These are phyloP conservation scores for Diabrotica balteata DNA, from an alignment of 2,888 invertebrate species.

Conservation along the genomic window DNA sequence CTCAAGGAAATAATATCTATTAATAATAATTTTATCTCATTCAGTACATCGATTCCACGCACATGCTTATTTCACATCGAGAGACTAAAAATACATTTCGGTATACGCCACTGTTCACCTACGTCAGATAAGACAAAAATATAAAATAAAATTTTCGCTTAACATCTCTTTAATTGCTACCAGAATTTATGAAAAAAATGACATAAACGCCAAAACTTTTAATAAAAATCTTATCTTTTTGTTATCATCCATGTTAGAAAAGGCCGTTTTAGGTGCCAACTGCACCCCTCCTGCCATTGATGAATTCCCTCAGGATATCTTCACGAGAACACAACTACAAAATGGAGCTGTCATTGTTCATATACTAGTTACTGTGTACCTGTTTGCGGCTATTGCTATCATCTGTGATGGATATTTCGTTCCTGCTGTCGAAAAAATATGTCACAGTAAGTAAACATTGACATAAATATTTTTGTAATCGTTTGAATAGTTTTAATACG, in stretches of 20 bases:
- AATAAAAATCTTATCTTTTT: not conserved
- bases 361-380: slow-evolving; percentile 16
- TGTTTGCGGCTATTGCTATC: slow-evolving; percentile 20
- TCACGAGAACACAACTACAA: slow-evolving; percentile 13
- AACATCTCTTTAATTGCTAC: slow-evolving; percentile 6
- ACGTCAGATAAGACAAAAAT: slow-evolving; percentile 15
- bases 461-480: not conserved
- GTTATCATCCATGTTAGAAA: not conserved
- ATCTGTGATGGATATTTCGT: slow-evolving; percentile 25
- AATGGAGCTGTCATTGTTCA: slow-evolving; percentile 17
- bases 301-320: slow-evolving; percentile 19
- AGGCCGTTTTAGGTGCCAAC: slow-evolving; percentile 12
- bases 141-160: slow-evolving; percentile 2
- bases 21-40: too few species aligned
- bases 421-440: slow-evolving; percentile 22
- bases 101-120: slow-evolving; percentile 3
- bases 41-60: too few species aligned
- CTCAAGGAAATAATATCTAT: too few species aligned
- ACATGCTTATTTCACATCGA: too few species aligned
- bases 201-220: too few species aligned
- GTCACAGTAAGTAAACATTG: slow-evolving; percentile 16
- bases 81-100: too few species aligned
- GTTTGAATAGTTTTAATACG: too few species aligned
- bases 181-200: slow-evolving; percentile 2
- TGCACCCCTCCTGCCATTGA: slow-evolving; percentile 21